Base-by-base conservation (phyloP, 2,797 vertebrate species). In the Paratrypauchen microcephalus region DNA sequence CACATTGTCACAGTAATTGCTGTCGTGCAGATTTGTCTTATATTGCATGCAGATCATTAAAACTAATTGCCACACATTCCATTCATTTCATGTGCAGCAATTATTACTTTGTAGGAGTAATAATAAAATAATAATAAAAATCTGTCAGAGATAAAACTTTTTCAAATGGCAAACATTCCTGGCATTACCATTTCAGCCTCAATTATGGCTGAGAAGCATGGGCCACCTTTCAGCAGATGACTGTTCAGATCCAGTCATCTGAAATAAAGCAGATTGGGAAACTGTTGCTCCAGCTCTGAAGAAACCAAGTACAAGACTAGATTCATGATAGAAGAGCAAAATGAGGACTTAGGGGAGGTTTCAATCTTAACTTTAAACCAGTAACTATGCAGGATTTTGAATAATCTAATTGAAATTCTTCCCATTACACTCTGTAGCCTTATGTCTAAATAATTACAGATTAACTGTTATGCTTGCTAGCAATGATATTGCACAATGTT, bases 21-120 rank as follows among this genome's bases (percentile, higher is more conserved):
- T 93, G 91, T 89, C 89, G 77, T 92, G 90, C 88, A 90, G 87
- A 91, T 92, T 91, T 86, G 88, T 91, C 91, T 90, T 57, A 57
- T 15, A 24, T 28, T 85, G 90, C 88, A 93, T 85, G 90, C 88
- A 93, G 91, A 92, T 94, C 90, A 92, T 94, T 94, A 94, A 94
- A 94, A 94, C 84, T 93, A 94, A 94, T 93, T 93, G 93, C 91
- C 87, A 90, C 78, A 5, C 92, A 93, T 94, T 93, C 92, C 90
- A 88, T 73, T 86, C 87, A 86, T 92, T 92, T 91, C 81, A 77
- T 91, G 91, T 52, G 69, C 78, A 78, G 88, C 87, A 89, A 92
- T 93, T 92, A 90, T 87, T 90, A 86, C 85, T 88, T 91, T 83
- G 87, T 79, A 56, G 81, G 81, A 88, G 83, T 89, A 78, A 89